A percentile compares a stretch with the other conserved stretches of the same genome.
Conservation (phyloP, 2,888 invertebrate species). For the Platerodrilus igneus region DNA sequence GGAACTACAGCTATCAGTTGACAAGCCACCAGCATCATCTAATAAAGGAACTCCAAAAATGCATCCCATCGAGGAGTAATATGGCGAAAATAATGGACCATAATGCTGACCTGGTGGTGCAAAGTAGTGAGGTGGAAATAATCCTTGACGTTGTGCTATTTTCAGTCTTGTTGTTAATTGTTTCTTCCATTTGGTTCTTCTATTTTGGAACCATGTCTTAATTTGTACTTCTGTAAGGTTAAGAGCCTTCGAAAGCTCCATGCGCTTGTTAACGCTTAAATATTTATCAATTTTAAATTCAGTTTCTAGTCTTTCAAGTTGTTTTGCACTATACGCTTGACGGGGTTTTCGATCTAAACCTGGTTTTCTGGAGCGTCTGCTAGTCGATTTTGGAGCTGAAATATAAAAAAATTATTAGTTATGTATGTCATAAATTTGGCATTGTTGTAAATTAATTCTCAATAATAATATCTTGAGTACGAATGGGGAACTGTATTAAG, state of each 20-base stretch:
- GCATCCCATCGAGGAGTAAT: constrained; percentile 58
- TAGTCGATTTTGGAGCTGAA: constrained; percentile 74
- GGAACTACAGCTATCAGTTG: constrained; percentile 31
- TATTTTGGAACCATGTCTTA: constrained; percentile 95
- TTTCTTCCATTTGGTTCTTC: constrained; percentile 96
- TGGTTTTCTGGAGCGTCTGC: constrained; percentile 76
- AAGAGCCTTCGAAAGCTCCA: constrained; percentile 86
- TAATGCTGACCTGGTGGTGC: constrained; percentile 58
- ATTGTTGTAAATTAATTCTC: too few species aligned
- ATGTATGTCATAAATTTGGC: too few species aligned
- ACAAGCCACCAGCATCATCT: constrained; percentile 39
- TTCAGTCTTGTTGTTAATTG: constrained; percentile 86
- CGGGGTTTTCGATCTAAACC: constrained; percentile 91
- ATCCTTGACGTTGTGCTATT: constrained; percentile 80
- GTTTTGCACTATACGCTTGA: constrained; percentile 94
- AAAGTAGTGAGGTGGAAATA: constrained; percentile 68
- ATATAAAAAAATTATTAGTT: constrained; percentile 1
- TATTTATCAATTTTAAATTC: constrained; percentile 97
- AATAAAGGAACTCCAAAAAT: constrained; percentile 56
- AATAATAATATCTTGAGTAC: too few species aligned
- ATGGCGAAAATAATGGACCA: constrained; percentile 57
- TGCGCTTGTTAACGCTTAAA: constrained; percentile 89
- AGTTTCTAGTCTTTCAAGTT: constrained; percentile 83
- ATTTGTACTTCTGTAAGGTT: constrained; percentile 92
- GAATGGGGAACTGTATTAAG: too few species aligned